Conservation (phyloP, 53 echinoderm and acorn worm genomes). For the Actinopyga echinites region DNA sequence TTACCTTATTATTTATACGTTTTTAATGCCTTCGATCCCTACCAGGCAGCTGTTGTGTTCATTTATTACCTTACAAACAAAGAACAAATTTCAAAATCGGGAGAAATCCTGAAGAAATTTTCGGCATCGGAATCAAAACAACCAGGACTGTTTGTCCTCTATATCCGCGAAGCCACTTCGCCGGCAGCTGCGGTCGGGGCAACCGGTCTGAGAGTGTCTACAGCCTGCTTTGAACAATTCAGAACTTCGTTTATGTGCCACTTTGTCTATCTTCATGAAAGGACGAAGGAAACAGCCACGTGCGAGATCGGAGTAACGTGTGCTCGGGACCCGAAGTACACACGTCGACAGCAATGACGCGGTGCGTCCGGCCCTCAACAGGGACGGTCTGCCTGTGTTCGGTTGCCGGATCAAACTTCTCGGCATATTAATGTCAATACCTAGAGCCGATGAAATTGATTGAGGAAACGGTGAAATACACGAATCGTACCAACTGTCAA, state of each 20-base stretch:
- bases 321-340: constrained; percentile 20
- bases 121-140: constrained; percentile 16
- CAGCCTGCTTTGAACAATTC: constrained; percentile 56
- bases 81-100: constrained; percentile 6
- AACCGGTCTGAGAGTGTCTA: constrained; percentile 45
- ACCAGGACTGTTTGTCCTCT: constrained; percentile 54
- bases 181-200: constrained; percentile 57
- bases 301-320: constrained; percentile 52
- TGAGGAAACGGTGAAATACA: constrained; percentile 34
- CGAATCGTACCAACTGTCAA: constrained; percentile 33
- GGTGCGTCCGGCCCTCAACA: constrained; percentile 39
- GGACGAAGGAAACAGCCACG: constrained; percentile 54
- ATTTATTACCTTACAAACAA: constrained; percentile 59
- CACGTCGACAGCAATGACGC: constrained; percentile 40
- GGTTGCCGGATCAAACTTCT: constrained; percentile 5
- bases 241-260: constrained; percentile 57
- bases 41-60: constrained; percentile 70
- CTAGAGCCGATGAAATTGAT: constrained; percentile 39
- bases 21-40: constrained; percentile 69
- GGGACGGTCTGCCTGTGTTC: constrained; percentile 34
- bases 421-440: constrained; percentile 37
- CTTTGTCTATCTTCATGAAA: constrained; percentile 65
- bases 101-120: constrained; percentile 1
- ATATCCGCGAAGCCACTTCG: constrained; percentile 13
- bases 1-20: constrained; percentile 80